phyloP scores from a whole-genome alignment of 2,113 vertebrate species.

The Stomatorhinus ivindoensis region DNA sequence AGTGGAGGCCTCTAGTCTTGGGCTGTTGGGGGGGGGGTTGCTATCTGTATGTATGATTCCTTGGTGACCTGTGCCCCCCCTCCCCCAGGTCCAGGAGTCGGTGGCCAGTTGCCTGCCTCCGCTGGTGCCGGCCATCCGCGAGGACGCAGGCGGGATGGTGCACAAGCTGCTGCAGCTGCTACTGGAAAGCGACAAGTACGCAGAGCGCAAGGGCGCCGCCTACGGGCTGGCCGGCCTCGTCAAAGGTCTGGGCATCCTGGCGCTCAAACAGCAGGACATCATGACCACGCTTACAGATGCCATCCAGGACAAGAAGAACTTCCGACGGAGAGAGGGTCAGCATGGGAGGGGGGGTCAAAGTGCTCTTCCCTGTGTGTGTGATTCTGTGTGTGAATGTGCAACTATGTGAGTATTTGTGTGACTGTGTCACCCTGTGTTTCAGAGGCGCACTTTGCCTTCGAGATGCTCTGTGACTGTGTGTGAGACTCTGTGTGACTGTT shows the following conservation, averaged over 20 bases:
- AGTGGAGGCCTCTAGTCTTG: neutral
- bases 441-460: slow-evolving; percentile 30
- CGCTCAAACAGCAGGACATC: slow-evolving; percentile 96
- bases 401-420: neutral
- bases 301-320: slow-evolving; percentile 98
- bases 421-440: neutral
- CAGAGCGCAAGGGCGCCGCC: slow-evolving; percentile 87
- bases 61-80: neutral
- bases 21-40: neutral
- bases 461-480: too few species aligned
- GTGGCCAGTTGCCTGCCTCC: slow-evolving; percentile 91
- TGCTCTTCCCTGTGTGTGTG: too few species aligned
- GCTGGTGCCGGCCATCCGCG: slow-evolving; percentile 90
- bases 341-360: neutral
- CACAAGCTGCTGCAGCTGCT: slow-evolving; percentile 87
- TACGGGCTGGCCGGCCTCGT: slow-evolving; percentile 92
- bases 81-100: slow-evolving; percentile 89
- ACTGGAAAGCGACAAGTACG: slow-evolving; percentile 92
- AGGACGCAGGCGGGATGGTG: slow-evolving; percentile 90
- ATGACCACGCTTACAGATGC: slow-evolving; percentile 90
- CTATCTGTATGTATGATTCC: neutral
- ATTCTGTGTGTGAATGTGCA: neutral
- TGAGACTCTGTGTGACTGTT: neutral
- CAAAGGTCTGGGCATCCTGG: slow-evolving; percentile 91
- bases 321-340: slow-evolving; percentile 87